Evolutionary conservation across 2,888 invertebrate species (phyloP).

Genomic region (Orchestes rusci): DNA sequence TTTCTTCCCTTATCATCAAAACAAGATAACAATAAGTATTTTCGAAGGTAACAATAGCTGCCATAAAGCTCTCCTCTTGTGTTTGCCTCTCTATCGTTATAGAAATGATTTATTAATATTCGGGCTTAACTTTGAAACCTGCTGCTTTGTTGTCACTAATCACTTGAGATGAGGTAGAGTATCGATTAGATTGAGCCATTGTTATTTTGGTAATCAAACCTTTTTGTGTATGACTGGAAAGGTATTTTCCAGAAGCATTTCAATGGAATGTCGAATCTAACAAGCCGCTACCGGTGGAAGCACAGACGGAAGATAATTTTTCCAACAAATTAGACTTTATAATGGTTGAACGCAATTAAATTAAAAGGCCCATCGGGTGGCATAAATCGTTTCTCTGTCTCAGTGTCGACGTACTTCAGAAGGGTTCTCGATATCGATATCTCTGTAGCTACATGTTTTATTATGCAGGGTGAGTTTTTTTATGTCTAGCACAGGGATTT

Average conservation of each 20-base stretch:
- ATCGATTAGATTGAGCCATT: no score
- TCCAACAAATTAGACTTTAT: conserved; percentile 24
- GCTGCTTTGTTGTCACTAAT: conserved; percentile 24
- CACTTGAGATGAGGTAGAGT: no score
- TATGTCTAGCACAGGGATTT: no score
- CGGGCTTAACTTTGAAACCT: conserved; percentile 23
- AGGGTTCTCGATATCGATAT: no score
- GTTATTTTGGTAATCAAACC: no score
- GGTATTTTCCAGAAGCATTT: no score
- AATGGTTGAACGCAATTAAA: conserved; percentile 24
- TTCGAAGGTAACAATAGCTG: conserved; percentile 42
- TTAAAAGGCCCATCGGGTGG: conserved; percentile 23
- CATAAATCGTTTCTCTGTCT: conserved; percentile 12
- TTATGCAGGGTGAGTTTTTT: no score
- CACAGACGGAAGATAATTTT: conserved; percentile 16
- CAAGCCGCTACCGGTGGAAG: no score
- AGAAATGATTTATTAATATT: conserved; percentile 38
- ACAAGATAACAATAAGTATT: conserved; percentile 40
- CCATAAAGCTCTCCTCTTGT: conserved; percentile 37
- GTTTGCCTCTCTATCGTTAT: conserved; percentile 34
- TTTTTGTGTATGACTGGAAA: no score
- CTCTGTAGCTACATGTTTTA: no score
- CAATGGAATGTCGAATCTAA: no score
- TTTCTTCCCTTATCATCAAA: conserved; percentile 35
- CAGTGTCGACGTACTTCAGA: conserved; percentile 21